Evolutionary conservation across 2,888 invertebrate genomes (phyloP), one percentile per base, ranked within the genome.

Genomic region (Lithophane socia): DNA sequence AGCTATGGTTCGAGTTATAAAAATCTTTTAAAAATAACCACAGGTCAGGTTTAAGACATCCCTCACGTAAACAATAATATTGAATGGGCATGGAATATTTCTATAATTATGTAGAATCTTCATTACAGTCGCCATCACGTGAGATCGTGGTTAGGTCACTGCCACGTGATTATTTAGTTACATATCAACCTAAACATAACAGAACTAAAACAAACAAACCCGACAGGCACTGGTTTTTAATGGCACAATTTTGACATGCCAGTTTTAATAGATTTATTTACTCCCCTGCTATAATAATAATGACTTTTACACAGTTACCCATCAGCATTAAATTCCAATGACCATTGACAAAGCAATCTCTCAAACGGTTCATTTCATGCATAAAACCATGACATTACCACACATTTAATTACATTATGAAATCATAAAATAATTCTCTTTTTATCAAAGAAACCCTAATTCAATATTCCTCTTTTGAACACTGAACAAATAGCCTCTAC

Each of bases 371-470:
- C 42, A 69, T 24, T 47, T 9, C 1, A 61, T 58, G 18, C 56
- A 58, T 49, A 54, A n/a, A 44, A 80, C 10, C 10, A 7, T 24
- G n/a, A 54, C 7, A 24, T 73, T 49, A 44, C 37, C 47, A 47
- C 42, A 74, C 13, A 52, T 63, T 76, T 21, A 49, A 75, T 82
- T 37, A 56, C 24, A 66, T 49, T 44, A 75, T 5, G 12, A 65
- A 37, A 61, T 18, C 9, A 54, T 60, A 16, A 47, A 82, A 64
- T 29, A 16, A 65, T 68, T 60, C 2, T 60, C 47, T n/a, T 49
- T 52, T 47, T 64, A 47, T 18, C 54, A 82, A 77, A 83, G 66
- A 67, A 71, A 58, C 63, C 42, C 24, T 71, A 61, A 74, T 67
- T 67, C 52, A 72, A 67, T 73, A 63, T 67, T 63, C 47, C 42